A percentile compares a stretch with the other conserved stretches of the same genome.
Conservation (phyloP, 2,113 vertebrate species). For the Leucoraja erinaceus region DNA sequence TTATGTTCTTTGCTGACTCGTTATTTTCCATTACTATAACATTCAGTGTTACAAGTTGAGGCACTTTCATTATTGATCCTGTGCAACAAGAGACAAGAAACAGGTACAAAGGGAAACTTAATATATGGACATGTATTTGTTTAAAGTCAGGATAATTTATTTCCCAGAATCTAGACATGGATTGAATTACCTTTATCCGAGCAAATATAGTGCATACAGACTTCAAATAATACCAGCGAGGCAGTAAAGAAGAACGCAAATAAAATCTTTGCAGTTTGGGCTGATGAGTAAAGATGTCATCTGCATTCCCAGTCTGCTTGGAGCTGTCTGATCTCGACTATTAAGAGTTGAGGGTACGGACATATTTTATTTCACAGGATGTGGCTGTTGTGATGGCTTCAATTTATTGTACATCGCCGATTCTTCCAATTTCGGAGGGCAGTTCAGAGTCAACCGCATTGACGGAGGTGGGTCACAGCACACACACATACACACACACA, state of each 20-base stretch:
- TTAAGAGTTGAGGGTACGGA: neutral
- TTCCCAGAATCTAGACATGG: neutral
- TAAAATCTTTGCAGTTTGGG: neutral
- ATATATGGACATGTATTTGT: no score
- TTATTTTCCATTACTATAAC: neutral
- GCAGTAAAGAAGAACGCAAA: neutral
- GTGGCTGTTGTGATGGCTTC: no score
- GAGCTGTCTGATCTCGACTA: neutral
- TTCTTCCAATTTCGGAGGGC: no score
- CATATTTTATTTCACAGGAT: neutral
- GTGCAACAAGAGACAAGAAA: neutral
- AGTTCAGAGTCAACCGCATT: no score
- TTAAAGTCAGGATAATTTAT: conserved; percentile 6
- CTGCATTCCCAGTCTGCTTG: neutral
- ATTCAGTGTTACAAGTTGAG: neutral
- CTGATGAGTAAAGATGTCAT: neutral
- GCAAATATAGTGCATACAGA: neutral
- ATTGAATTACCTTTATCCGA: neutral
- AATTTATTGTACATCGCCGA: no score
- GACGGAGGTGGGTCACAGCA: no score
- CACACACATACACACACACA: no score
- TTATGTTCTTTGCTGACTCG: conserved; percentile 18
- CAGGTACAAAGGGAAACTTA: neutral
- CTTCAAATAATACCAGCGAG: neutral
- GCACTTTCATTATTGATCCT: neutral